Evolutionary conservation across 35 echinoderm and acorn worm species (phyloP).

Genomic region (Chiridota heheva): DNA sequence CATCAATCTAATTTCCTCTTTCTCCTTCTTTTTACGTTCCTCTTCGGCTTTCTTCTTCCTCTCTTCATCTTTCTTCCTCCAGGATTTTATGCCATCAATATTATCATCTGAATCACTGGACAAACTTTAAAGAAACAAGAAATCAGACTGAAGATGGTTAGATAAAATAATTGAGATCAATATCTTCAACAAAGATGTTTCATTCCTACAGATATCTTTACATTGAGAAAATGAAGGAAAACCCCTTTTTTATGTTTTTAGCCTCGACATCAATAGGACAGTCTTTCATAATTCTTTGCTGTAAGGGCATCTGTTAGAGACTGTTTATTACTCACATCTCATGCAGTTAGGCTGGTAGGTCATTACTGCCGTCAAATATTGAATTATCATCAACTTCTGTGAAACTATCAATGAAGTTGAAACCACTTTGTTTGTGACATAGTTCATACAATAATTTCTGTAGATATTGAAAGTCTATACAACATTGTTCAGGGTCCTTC

Average conservation of each 20-base stretch:
- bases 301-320: background rate
- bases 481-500: too few species aligned
- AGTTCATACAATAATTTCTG: too few species aligned
- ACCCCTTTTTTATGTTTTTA: too few species aligned
- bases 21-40: constrained; percentile 62
- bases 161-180: too few species aligned
- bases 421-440: too few species aligned
- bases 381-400: background rate
- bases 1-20: constrained; percentile 61
- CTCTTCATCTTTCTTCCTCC: constrained; percentile 67
- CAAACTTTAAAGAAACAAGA: constrained; percentile 12
- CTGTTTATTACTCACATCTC: background rate
- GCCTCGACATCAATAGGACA: too few species aligned
- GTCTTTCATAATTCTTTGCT: background rate
- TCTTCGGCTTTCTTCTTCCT: constrained; percentile 60
- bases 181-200: too few species aligned
- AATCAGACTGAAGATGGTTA: too few species aligned
- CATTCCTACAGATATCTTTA: too few species aligned
- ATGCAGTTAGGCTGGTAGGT: background rate
- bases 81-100: constrained; percentile 31
- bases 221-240: too few species aligned
- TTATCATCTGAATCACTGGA: constrained; percentile 58
- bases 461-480: too few species aligned
- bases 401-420: too few species aligned
- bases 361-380: background rate